Percentiles rank a stretch among this genome's conserved stretches.
Conservation (phyloP, 1,140 invertebrate species). For the Chionoecetes opilio region DNA sequence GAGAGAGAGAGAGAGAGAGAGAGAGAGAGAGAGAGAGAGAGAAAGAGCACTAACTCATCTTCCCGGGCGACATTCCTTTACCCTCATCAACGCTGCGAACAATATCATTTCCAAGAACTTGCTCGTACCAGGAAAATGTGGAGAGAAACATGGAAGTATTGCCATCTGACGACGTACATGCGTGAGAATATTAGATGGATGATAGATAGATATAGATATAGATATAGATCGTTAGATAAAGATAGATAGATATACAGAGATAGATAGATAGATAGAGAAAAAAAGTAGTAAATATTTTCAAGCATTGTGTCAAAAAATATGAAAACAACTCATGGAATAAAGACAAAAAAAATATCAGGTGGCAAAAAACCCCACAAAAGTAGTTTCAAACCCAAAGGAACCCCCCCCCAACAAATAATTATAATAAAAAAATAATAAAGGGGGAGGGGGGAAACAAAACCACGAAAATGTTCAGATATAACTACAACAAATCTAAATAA, state of each 20-base stretch:
- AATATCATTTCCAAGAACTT: background rate
- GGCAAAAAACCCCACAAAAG: too few relatives aligned
- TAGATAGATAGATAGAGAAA: background rate
- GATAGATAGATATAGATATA: background rate
- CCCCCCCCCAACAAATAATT: too few relatives aligned
- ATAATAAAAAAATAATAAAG: too few relatives aligned
- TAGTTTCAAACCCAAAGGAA: too few relatives aligned
- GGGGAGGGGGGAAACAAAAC: too few relatives aligned
- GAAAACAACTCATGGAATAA: too few relatives aligned
- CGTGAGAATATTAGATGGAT: background rate
- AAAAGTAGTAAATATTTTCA: background rate
- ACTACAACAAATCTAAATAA: too few relatives aligned
- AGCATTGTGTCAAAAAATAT: too few relatives aligned
- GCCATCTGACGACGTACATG: background rate
- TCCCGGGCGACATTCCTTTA: too few relatives aligned
- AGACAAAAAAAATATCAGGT: too few relatives aligned
- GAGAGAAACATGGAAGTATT: background rate
- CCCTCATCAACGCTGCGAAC: background rate
- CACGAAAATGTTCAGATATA: too few relatives aligned
- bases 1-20: slow-evolving; percentile 8
- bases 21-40: slow-evolving; percentile 10
- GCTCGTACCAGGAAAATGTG: too few relatives aligned
- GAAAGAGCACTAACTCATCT: background rate
- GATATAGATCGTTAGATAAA: background rate
- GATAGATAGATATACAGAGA: background rate